Conservation (phyloP, 2,797 vertebrate species). For the Nasua narica region DNA sequence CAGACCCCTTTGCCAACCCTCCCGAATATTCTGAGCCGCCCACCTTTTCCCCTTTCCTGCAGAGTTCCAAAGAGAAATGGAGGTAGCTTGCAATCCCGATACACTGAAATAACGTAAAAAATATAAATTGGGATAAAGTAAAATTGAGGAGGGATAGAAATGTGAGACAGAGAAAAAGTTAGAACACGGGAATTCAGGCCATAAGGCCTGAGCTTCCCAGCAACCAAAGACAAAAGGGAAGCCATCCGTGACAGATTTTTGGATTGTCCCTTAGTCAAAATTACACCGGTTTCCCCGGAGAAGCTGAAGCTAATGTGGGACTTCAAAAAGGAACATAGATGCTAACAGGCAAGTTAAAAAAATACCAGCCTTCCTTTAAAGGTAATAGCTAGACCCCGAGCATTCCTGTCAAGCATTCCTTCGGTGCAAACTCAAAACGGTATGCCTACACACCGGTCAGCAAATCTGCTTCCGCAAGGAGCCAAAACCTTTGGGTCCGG, state of each 20-base stretch:
- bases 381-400: background rate
- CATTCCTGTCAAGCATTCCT: background rate
- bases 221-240: conserved; percentile 40
- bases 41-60: background rate
- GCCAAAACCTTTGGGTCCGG: conserved; percentile 27
- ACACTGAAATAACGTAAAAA: background rate
- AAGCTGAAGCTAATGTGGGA: background rate
- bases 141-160: background rate
- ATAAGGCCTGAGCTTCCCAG: conserved; percentile 4
- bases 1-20: background rate
- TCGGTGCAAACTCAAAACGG: conserved; percentile 11
- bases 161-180: background rate
- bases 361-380: background rate
- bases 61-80: background rate
- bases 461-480: conserved; percentile 27
- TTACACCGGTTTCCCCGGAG: conserved; percentile 26
- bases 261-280: background rate
- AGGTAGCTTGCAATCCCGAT: background rate
- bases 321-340: background rate
- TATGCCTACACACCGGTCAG: conserved; percentile 19
- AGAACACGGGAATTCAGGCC: background rate
- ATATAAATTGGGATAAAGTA: background rate
- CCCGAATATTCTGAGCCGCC: background rate
- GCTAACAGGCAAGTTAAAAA: background rate
- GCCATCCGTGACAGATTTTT: background rate